Conservation (phyloP, 1,140 invertebrate genomes). For the Aphis gossypii region DNA sequence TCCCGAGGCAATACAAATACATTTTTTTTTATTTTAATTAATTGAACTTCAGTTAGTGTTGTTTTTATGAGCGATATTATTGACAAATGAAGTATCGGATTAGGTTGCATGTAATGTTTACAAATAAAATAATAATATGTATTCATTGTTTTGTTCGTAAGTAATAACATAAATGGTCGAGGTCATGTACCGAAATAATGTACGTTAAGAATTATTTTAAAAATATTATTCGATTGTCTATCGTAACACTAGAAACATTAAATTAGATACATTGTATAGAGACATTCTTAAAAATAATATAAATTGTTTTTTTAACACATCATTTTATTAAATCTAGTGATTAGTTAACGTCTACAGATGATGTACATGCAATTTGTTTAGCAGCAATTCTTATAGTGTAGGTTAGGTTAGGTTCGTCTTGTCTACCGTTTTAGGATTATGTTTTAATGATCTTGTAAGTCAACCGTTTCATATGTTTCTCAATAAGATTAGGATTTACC, state of each 20-base stretch:
- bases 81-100: not conserved
- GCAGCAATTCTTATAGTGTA: not conserved
- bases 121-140: not conserved
- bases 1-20: no score
- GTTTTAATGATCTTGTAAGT: not conserved
- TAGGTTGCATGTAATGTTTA: not conserved
- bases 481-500: not conserved
- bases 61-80: not conserved
- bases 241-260: not conserved
- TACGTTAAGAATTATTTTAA: not conserved
- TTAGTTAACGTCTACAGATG: not conserved
- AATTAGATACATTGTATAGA: not conserved
- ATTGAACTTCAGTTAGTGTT: not conserved
- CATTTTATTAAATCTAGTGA: not conserved
- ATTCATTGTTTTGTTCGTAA: not conserved
- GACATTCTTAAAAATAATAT: not conserved
- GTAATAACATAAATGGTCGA: not conserved
- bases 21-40: not conserved
- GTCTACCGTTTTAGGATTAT: not conserved
- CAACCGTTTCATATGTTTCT: not conserved
- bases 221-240: not conserved
- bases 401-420: not conserved
- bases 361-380: not conserved
- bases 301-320: not conserved
- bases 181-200: not conserved